A percentile compares a stretch with the other conserved stretches of the same genome.
Conservation (phyloP, 2,888 invertebrate species). For the Limulus polyphemus region DNA sequence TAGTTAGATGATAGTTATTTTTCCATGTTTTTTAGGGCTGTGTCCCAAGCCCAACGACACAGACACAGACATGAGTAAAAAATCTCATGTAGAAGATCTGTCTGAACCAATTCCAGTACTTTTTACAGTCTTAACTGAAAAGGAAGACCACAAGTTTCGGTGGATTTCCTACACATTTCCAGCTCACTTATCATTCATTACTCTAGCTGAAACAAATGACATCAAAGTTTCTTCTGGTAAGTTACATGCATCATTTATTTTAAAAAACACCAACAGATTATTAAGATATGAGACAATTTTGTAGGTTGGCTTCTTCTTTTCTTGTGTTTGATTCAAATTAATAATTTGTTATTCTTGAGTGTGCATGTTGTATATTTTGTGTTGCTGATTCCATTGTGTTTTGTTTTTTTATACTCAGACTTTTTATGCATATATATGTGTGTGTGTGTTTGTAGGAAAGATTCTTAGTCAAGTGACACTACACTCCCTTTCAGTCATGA, state of each 20-base stretch:
- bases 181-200: constrained; percentile 44
- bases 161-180: constrained; percentile 71
- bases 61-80: constrained; percentile 55
- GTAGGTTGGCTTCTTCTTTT: too few species aligned
- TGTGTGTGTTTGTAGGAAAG: too few species aligned
- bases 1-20: not conserved
- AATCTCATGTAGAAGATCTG: constrained; percentile 75
- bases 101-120: constrained; percentile 67
- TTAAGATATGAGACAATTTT: too few species aligned
- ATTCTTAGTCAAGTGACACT: too few species aligned
- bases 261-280: too few species aligned
- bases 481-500: too few species aligned
- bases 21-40: constrained; percentile 51
- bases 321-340: too few species aligned
- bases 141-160: constrained; percentile 56
- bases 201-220: constrained; percentile 54
- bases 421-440: too few species aligned
- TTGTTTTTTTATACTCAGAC: too few species aligned
- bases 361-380: too few species aligned
- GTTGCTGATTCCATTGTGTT: too few species aligned
- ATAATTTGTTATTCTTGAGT: too few species aligned
- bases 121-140: constrained; percentile 66
- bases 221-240: constrained; percentile 58
- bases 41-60: constrained; percentile 75
- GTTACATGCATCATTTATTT: not conserved